Evolutionary conservation across 2,888 invertebrate species (phyloP), one percentile per base, ranked within the genome.

Genomic region (Dicranocentrus wangi): DNA sequence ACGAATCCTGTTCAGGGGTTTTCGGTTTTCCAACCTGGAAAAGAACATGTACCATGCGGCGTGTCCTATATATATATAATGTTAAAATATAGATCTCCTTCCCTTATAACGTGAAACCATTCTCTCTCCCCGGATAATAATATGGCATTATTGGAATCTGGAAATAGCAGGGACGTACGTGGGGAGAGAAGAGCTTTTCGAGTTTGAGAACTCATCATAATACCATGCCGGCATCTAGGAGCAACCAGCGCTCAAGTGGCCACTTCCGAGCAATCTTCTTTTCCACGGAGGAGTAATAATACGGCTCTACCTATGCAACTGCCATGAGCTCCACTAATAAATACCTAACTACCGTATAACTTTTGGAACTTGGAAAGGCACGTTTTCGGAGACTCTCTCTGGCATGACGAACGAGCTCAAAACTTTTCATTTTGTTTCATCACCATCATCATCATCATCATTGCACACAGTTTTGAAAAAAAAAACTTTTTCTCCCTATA

Each of bases 241-340:
- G 73, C 66, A 65, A 75, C 66, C 75, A 75, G 13, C 61, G 65
- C 66, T 75, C 75, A 75, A 75, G 75, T 75, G 75, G 75, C 75
- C 75, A 75, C 75, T 75, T 75, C 75, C 75, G 75, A 75, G 58
- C 75, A 65, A 66, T 66, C 75, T 75, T 75, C 66, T 75, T 75
- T 55, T 58, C 75, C 42, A 55, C 39, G 58, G 13, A 47, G 47
- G 13, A 47, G 15, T 66, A 61, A 39, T 61, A 61, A 61, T 61
- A 19, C 23, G 21, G 53, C 13, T 53, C 10, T 53, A 53, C 53
- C 53, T n/a, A 32, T 61, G 17, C 51, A 32, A 53, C 53, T 27
- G 28, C 25, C 60, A 70, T 71, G 71, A 61, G n/a, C 71, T 69
- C 53, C 69, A n/a, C n/a, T 69, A 69, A 69, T 69, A 69, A 69